A percentile compares a stretch with the other conserved stretches of the same genome.
Conservation (phyloP, 2,797 vertebrate species). For the Sebastes alutus region DNA sequence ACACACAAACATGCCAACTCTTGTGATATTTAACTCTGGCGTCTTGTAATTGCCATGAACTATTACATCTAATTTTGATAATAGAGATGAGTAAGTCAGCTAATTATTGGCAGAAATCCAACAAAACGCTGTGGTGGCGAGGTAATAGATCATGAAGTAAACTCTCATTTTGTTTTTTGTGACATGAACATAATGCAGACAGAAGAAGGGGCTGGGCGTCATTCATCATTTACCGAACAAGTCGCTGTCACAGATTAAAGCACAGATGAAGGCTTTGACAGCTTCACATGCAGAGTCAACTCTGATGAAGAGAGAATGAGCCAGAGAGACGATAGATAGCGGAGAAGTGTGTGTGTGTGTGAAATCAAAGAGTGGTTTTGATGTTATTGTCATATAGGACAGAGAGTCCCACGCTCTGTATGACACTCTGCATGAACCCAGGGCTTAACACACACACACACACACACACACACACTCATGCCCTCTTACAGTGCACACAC, state of each 20-base stretch:
- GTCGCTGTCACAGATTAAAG: conserved; percentile 35
- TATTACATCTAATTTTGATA: neutral
- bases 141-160: neutral
- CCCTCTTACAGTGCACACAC: conserved; percentile 22
- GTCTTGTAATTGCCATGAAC: neutral
- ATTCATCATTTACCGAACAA: conserved; percentile 43
- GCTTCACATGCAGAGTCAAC: conserved; percentile 22
- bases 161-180: conserved; percentile 1
- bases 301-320: neutral
- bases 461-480: conserved; percentile 5
- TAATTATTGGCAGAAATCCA: conserved; percentile 3
- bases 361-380: conserved; percentile 62
- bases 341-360: neutral
- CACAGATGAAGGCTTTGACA: conserved; percentile 38
- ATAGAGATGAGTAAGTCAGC: neutral
- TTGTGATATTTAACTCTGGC: neutral
- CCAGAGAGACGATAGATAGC: neutral
- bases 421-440: conserved; percentile 59
- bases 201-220: neutral
- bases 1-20: neutral
- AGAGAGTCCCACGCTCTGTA: conserved; percentile 65
- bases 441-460: conserved; percentile 16
- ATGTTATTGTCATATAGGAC: conserved; percentile 59
- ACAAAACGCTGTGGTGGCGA: neutral
- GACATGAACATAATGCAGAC: conserved; percentile 17